Conservation (phyloP, 2,113 vertebrate genomes). For the Xiphorhynchus elegans region DNA sequence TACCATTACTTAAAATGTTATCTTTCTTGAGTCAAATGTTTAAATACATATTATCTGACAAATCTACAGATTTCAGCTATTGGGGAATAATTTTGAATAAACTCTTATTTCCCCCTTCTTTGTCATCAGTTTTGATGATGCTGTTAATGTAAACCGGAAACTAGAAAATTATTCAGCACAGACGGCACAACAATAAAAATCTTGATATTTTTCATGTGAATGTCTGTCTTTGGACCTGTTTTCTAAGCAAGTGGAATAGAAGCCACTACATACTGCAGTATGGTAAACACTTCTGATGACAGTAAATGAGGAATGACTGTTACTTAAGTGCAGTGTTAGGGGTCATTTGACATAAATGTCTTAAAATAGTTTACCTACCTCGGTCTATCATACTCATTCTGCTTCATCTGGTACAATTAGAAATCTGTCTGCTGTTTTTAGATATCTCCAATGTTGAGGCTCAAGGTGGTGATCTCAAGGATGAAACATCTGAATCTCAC, state of each 20-base stretch:
- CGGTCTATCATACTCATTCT: not conserved
- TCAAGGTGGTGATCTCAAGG: not conserved
- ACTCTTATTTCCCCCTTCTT: not conserved
- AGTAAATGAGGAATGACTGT: not conserved
- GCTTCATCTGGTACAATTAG: not conserved
- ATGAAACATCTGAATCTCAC: not conserved
- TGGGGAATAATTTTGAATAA: not conserved
- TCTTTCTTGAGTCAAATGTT: not conserved
- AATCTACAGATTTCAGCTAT: not conserved
- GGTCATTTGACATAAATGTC: not conserved
- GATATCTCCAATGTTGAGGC: not conserved
- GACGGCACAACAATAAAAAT: not conserved
- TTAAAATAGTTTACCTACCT: not conserved
- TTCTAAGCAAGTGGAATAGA: not conserved
- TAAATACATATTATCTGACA: not conserved
- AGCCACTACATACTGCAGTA: not conserved
- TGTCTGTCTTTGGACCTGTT: not conserved
- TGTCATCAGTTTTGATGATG: not conserved
- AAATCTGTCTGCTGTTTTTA: not conserved
- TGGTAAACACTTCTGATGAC: not conserved
- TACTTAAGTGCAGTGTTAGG: not conserved
- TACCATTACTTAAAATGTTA: not conserved
- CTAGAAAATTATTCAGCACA: not conserved
- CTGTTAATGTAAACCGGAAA: not conserved
- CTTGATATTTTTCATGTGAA: not conserved